Percentiles rank a stretch among this genome's conserved stretches.
Conservation (phyloP, 1,140 invertebrate genomes). For the Drosophila nasuta region DNA sequence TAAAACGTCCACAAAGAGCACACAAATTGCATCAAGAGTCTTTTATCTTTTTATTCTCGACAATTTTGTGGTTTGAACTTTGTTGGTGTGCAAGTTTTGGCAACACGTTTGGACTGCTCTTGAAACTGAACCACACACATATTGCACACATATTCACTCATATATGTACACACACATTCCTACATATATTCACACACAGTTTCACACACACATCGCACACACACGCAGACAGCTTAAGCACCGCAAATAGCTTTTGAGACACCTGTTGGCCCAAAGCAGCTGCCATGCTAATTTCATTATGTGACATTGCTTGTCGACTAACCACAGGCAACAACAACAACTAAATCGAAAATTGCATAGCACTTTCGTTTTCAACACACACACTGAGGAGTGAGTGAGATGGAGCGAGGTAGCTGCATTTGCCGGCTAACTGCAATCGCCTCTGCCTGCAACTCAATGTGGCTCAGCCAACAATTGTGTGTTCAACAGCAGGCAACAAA, state of each 20-base stretch:
- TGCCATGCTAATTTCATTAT: slow-evolving; percentile 71
- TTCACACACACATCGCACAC: slow-evolving; percentile 12
- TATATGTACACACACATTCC: slow-evolving; percentile 10
- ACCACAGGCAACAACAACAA: slow-evolving; percentile 58
- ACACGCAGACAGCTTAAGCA: slow-evolving; percentile 36
- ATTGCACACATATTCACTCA: not conserved
- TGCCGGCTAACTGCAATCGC: slow-evolving; percentile 34
- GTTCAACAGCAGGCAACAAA: slow-evolving; percentile 16
- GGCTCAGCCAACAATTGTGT: slow-evolving; percentile 39
- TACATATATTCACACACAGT: no score
- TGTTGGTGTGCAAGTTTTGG: slow-evolving; percentile 53
- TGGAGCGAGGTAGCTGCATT: slow-evolving; percentile 23
- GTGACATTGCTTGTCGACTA: slow-evolving; percentile 35
- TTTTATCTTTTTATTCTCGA: not conserved
- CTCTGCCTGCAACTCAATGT: slow-evolving; percentile 31
- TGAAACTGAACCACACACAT: slow-evolving; percentile 1
- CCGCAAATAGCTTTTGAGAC: slow-evolving; percentile 40
- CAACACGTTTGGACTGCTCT: slow-evolving; percentile 14
- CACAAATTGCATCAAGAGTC: slow-evolving; percentile 1
- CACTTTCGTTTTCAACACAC: slow-evolving; percentile 70
- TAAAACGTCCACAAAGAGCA: not conserved
- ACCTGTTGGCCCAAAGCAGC: slow-evolving; percentile 60
- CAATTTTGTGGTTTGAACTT: slow-evolving; percentile 16
- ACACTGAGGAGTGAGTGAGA: not conserved
- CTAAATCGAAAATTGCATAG: slow-evolving; percentile 74